phyloP scores from a whole-genome alignment of 2,888 invertebrate species.

The Meloe dianella region DNA sequence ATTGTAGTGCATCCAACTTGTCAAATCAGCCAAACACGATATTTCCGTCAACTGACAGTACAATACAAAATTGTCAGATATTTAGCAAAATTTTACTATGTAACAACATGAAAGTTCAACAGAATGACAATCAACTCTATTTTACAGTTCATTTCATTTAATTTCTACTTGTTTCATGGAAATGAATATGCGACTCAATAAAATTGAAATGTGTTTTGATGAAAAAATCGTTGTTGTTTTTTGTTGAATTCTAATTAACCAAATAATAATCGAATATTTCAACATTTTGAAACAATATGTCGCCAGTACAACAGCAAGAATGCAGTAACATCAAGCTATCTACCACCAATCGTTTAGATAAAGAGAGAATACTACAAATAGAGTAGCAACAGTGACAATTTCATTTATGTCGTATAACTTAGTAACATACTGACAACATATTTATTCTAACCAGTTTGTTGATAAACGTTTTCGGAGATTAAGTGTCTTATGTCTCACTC shows the following conservation, averaged over 20 bases:
- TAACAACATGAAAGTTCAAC: too few relatives aligned
- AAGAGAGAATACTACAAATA: not conserved
- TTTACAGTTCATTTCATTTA: not conserved
- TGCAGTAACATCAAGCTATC: not conserved
- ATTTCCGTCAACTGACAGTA: too few relatives aligned
- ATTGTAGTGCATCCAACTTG: not conserved
- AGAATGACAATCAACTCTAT: not conserved
- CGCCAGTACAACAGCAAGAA: not conserved
- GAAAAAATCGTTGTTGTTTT: not conserved
- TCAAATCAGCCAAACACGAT: not conserved
- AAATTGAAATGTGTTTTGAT: not conserved
- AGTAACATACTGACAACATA: constrained; percentile 3
- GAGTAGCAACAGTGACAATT: not conserved
- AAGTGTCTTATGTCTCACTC: not conserved
- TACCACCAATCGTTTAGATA: not conserved
- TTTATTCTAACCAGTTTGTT: constrained; percentile 11
- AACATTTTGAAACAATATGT: not conserved
- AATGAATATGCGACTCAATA: too few relatives aligned
- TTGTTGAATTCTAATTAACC: not conserved
- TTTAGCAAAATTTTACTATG: not conserved
- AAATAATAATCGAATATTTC: not conserved
- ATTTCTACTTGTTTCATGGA: too few relatives aligned
- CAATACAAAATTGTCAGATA: not conserved
- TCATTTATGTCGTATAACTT: constrained; percentile 8
- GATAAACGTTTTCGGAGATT: constrained; percentile 1